These are phyloP conservation scores for Platypus cylindrus DNA, from an alignment of 2,888 invertebrate species.

Conservation along the genomic window DNA sequence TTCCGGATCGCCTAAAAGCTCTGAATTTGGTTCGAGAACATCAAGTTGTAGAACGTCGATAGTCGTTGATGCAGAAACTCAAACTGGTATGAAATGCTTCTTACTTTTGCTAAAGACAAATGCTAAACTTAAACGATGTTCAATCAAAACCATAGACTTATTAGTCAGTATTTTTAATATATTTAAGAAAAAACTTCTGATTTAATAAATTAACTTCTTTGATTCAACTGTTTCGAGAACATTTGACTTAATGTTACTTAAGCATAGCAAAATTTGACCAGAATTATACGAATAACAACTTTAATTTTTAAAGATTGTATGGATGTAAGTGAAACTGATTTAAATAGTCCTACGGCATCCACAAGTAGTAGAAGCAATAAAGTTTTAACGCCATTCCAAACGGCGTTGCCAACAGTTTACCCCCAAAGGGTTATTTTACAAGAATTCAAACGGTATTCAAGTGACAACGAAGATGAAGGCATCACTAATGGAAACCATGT, in stretches of 20 bases:
- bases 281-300: no score
- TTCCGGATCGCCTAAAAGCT: conserved; percentile 41
- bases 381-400: conserved; percentile 24
- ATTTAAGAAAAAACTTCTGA: no score
- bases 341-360: conserved; percentile 38
- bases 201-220: background rate
- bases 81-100: no score
- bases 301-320: conserved; percentile 43
- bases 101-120: no score
- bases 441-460: conserved; percentile 23
- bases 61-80: conserved; percentile 14
- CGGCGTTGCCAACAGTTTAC: conserved; percentile 19
- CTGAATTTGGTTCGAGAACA: conserved; percentile 25
- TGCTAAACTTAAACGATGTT: no score
- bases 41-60: conserved; percentile 28
- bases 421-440: conserved; percentile 33
- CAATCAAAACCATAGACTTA: no score
- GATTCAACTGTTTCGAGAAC: no score
- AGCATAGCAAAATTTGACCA: no score
- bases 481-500: conserved; percentile 31
- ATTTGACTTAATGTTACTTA: no score
- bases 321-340: conserved; percentile 47
- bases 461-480: conserved; percentile 21
- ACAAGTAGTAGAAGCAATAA: conserved; percentile 18
- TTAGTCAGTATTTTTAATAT: no score